A percentile compares a stretch with the other conserved stretches of the same genome.
phyloP scores from a whole-genome alignment of 2,113 vertebrate species.

The Zosterops hypoxanthus region DNA sequence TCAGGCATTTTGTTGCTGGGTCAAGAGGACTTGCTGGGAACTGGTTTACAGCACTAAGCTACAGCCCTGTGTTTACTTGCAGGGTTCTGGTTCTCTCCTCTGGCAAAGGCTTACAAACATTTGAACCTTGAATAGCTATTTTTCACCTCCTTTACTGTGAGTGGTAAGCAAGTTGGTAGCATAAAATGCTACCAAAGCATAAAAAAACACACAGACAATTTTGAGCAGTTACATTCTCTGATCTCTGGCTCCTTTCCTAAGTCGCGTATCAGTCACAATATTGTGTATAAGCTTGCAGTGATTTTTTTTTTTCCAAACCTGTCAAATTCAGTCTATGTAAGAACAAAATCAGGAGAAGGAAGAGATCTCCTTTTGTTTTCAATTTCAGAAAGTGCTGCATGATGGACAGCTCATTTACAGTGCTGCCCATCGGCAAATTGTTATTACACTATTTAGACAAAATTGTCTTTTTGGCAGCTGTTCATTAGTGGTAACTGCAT shows the following conservation, averaged over 20 bases:
- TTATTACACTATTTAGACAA: background rate
- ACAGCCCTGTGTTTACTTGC: background rate
- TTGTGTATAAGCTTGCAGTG: background rate
- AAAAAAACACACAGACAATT: background rate
- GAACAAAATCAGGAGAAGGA: background rate
- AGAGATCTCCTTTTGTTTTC: background rate
- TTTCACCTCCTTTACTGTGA: background rate
- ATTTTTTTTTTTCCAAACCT: background rate
- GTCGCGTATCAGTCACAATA: background rate
- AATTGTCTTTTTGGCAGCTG: conserved; percentile 36
- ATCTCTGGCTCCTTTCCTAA: background rate
- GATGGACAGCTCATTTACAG: background rate
- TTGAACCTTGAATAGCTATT: too few relatives aligned
- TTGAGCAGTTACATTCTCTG: background rate
- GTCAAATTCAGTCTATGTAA: background rate
- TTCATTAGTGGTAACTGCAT: conserved; percentile 6
- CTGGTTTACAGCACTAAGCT: background rate
- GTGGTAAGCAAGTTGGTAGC: background rate
- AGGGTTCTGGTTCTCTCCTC: background rate
- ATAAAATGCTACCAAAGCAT: too few relatives aligned
- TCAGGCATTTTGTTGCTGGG: background rate
- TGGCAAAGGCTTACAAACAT: background rate
- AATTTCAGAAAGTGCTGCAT: conserved; percentile 2
- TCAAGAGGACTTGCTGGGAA: background rate
- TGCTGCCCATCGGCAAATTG: background rate